Evolutionary conservation across 2,888 invertebrate genomes (phyloP).

Genomic region (Andrena bicolor): DNA sequence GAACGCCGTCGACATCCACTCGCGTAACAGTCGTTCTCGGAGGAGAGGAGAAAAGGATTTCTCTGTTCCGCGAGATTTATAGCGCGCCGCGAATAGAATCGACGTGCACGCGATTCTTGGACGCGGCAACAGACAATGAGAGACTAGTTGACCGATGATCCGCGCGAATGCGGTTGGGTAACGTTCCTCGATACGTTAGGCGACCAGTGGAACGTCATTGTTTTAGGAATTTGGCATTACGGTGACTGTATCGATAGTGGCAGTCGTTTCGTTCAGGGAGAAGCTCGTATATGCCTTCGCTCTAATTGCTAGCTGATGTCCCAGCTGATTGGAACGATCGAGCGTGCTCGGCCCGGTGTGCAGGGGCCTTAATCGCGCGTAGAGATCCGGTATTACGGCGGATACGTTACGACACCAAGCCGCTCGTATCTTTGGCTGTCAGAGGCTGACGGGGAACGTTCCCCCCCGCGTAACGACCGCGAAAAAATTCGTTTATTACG

Average conservation of each 20-base stretch:
- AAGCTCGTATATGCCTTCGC: not conserved
- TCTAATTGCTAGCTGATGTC: not conserved
- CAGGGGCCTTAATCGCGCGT: constrained; percentile 50
- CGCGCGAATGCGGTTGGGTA: not conserved
- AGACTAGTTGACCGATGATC: not conserved
- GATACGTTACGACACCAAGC: constrained; percentile 60
- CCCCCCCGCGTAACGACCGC: constrained; percentile 35
- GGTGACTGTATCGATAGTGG: too few relatives aligned
- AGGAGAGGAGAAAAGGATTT: not conserved
- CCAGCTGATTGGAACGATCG: not conserved
- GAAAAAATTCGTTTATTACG: constrained; percentile 60
- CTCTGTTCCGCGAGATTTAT: constrained; percentile 9
- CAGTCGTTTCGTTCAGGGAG: too few relatives aligned
- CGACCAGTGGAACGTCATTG: too few relatives aligned
- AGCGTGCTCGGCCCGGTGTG: constrained; percentile 34
- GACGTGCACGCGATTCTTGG: not conserved
- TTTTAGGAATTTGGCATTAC: too few relatives aligned
- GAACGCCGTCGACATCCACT: not conserved
- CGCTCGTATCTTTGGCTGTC: constrained; percentile 57
- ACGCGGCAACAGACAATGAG: not conserved
- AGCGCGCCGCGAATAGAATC: constrained; percentile 4
- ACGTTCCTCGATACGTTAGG: too few relatives aligned
- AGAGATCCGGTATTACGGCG: constrained; percentile 66
- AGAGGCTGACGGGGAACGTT: constrained; percentile 34
- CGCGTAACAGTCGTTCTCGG: too few relatives aligned